These are phyloP conservation scores for Taphrorychus bicolor DNA, from an alignment of 2,888 invertebrate genomes.

Conservation along the genomic window DNA sequence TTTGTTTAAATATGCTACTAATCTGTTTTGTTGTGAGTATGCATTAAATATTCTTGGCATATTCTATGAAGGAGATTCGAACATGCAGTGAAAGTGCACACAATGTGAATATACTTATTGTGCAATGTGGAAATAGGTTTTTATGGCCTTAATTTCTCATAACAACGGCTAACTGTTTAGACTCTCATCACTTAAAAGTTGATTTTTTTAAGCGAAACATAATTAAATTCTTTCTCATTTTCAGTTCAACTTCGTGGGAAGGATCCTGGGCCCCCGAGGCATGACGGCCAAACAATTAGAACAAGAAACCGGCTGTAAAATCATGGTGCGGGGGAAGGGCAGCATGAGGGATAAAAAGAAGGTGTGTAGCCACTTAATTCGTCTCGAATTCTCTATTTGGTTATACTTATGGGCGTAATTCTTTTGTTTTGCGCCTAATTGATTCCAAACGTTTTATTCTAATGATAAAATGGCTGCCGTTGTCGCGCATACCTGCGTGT, in stretches of 20 bases:
- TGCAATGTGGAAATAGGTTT: no score
- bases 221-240: slow-evolving; percentile 57
- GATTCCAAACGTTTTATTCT: neutral
- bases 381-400: slow-evolving; percentile 8
- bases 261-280: slow-evolving; percentile 98
- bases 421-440: slow-evolving; percentile 26
- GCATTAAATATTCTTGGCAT: no score
- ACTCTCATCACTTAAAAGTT: no score
- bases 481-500: neutral
- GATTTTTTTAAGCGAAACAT: neutral
- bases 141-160: no score
- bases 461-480: neutral
- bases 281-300: slow-evolving; percentile 99
- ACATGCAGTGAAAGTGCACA: no score
- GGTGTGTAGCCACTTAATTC: slow-evolving; percentile 67
- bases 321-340: slow-evolving; percentile 99
- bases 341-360: slow-evolving; percentile 99
- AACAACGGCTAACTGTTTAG: no score
- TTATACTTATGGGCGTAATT: slow-evolving; percentile 6
- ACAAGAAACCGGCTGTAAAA: slow-evolving; percentile 99
- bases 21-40: no score
- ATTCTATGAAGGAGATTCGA: no score
- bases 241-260: slow-evolving; percentile 99
- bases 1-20: no score
- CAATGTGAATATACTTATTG: no score